Percentiles rank a stretch among this genome's conserved stretches.
Evolutionary conservation across 2,113 vertebrate species (phyloP).

Genomic region (Tachuris rubrigastra): DNA sequence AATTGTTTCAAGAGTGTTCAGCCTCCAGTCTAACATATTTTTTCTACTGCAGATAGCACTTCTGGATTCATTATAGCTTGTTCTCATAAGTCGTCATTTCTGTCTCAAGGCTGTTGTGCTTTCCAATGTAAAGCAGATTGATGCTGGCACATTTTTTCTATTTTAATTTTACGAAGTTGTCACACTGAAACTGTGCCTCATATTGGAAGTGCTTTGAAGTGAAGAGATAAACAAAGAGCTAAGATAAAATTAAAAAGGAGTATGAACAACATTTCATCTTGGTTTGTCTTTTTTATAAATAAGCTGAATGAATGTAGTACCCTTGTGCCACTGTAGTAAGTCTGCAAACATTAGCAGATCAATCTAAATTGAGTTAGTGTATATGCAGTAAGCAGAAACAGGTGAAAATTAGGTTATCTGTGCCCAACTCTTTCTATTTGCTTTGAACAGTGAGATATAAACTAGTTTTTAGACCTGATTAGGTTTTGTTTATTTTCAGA

Average conservation of each 20-base stretch:
- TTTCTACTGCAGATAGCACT: constrained; percentile 2
- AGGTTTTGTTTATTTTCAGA: constrained; percentile 69
- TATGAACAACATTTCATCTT: constrained; percentile 70
- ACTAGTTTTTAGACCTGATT: constrained; percentile 75
- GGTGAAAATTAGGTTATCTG: constrained; percentile 83
- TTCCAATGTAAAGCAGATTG: constrained; percentile 64
- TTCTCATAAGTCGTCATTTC: constrained; percentile 49
- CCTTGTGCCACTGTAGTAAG: constrained; percentile 64
- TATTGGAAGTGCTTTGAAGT: constrained; percentile 69
- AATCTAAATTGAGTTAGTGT: constrained; percentile 80
- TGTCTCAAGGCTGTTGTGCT: constrained; percentile 56
- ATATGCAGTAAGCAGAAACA: constrained; percentile 78
- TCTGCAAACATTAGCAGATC: constrained; percentile 75
- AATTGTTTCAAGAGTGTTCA: constrained; percentile 13
- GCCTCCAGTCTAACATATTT: neutral
- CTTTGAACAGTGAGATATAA: constrained; percentile 74
- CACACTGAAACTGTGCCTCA: constrained; percentile 57
- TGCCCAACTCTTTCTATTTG: constrained; percentile 72
- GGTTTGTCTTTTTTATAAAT: constrained; percentile 49
- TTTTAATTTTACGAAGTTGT: constrained; percentile 73
- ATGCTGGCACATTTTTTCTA: constrained; percentile 59
- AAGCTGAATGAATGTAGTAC: constrained; percentile 67
- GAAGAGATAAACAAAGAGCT: constrained; percentile 71
- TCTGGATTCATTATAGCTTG: constrained; percentile 40
- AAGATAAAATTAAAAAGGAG: constrained; percentile 75